Evolutionary conservation across 2,888 invertebrate genomes (phyloP).

Genomic region (Apodemia hepburni): DNA sequence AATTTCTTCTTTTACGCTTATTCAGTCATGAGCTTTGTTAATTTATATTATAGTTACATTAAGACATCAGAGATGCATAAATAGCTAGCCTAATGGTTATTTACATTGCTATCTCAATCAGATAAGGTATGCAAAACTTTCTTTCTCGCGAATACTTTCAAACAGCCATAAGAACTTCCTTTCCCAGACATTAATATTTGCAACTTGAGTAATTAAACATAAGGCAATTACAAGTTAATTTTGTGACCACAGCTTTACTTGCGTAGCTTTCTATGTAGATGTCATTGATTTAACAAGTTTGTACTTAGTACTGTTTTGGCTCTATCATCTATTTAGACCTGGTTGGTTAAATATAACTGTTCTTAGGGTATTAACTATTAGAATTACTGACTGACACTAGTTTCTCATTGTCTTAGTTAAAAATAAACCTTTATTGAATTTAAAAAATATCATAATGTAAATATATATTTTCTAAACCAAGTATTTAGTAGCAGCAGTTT

Average conservation of each 20-base stretch:
- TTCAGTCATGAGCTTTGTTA: no score
- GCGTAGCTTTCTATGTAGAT: not conserved
- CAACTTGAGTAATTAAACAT: constrained; percentile 4
- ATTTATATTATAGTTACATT: no score
- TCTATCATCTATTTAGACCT: no score
- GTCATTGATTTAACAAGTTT: not conserved
- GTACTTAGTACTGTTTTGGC: not conserved
- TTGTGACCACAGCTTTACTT: not conserved
- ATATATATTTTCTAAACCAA: no score
- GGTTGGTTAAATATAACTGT: no score
- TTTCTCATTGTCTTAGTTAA: no score
- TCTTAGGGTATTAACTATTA: no score
- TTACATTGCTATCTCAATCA: constrained; percentile 25
- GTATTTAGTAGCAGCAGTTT: no score
- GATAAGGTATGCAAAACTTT: constrained; percentile 32
- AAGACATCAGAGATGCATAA: constrained; percentile 18
- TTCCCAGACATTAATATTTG: constrained; percentile 22
- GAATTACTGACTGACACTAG: no score
- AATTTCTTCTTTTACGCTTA: no score
- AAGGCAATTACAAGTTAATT: not conserved
- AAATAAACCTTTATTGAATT: no score
- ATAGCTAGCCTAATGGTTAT: constrained; percentile 23
- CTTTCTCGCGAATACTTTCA: constrained; percentile 38
- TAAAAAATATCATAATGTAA: no score
- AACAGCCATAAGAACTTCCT: constrained; percentile 34